Evolutionary conservation across 2,113 vertebrate genomes (phyloP).

Genomic region (Eptatretus burgeri): DNA sequence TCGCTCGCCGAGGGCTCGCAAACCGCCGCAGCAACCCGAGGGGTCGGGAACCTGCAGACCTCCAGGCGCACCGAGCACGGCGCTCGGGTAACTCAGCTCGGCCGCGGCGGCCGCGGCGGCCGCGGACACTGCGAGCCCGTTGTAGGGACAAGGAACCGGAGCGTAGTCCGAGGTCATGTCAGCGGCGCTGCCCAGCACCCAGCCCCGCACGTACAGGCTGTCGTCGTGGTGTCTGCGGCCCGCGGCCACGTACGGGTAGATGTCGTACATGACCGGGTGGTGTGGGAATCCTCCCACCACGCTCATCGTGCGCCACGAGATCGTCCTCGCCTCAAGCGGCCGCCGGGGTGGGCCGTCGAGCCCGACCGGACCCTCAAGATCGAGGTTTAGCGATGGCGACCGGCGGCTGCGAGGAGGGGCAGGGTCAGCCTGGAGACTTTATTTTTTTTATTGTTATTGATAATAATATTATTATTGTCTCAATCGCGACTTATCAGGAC

Average conservation of each 20-base stretch:
- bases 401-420: too few species aligned
- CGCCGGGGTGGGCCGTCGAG: background rate
- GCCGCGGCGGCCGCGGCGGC: background rate
- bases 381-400: too few species aligned
- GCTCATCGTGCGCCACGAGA: background rate
- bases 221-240: conserved; percentile 4
- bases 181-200: conserved; percentile 2
- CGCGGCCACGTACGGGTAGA: conserved; percentile 6
- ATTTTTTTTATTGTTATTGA: too few species aligned
- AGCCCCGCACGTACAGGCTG: conserved; percentile 5
- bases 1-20: conserved; percentile 2
- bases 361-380: too few species aligned
- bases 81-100: background rate
- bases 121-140: background rate
- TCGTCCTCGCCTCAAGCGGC: background rate
- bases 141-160: conserved; percentile 3
- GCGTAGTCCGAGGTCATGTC: conserved; percentile 6
- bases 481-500: too few species aligned
- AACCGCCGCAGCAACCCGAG: background rate
- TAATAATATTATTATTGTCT: too few species aligned
- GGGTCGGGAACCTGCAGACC: background rate
- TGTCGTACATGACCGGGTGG: conserved; percentile 7
- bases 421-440: too few species aligned
- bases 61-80: background rate
- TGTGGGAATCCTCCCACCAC: conserved; percentile 4